phyloP scores from a whole-genome alignment of 2,113 vertebrate species.

The Nestor notabilis region DNA sequence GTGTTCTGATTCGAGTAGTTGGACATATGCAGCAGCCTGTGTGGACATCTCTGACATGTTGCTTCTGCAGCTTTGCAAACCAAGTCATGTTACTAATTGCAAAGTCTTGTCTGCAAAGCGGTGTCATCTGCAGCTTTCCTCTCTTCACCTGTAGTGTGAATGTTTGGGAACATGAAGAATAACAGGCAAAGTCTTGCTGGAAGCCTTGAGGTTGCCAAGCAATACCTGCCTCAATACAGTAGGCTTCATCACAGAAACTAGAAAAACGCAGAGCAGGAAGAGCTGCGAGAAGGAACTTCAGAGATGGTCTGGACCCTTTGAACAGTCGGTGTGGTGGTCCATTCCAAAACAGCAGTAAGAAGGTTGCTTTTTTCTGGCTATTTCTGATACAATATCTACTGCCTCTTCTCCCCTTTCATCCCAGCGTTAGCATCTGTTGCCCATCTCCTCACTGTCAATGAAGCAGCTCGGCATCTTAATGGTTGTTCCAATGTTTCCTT shows the following conservation, averaged over 20 bases:
- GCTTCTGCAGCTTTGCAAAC: neutral
- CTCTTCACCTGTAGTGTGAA: neutral
- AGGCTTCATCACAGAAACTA: neutral
- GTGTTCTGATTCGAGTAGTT: neutral
- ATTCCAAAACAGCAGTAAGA: neutral
- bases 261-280: neutral
- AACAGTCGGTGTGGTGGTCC: neutral
- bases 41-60: neutral
- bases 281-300: neutral
- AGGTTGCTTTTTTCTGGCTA: neutral
- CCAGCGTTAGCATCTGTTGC: neutral
- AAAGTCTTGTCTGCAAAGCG: neutral
- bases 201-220: neutral
- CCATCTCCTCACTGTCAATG: fast-evolving
- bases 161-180: neutral
- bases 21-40: neutral
- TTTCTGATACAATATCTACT: neutral
- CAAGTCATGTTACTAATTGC: neutral
- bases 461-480: neutral
- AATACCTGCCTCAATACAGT: neutral
- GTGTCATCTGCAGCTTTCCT: neutral
- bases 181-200: neutral
- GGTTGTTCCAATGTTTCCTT: too few species aligned
- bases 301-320: neutral
- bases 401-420: neutral